These are phyloP conservation scores for Craseonycteris thonglongyai DNA, from an alignment of 2,113 vertebrate species.

Conservation along the genomic window DNA sequence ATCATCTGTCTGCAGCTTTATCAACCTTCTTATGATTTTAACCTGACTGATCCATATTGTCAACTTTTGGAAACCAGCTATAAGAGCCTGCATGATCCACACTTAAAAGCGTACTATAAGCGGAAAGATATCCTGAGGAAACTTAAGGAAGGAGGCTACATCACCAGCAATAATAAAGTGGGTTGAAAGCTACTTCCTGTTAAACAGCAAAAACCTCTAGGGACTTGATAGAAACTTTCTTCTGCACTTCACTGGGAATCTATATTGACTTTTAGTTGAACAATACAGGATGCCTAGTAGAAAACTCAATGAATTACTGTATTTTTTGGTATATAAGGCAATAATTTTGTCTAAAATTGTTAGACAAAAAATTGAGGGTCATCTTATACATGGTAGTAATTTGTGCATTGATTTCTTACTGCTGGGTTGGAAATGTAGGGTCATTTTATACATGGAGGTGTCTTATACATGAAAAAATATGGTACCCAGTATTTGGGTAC, in stretches of 20 bases:
- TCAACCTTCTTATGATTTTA: conserved; percentile 63
- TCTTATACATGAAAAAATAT: no score
- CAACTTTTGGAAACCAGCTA: conserved; percentile 54
- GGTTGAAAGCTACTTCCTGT: neutral
- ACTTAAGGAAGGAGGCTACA: conserved; percentile 38
- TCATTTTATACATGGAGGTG: no score
- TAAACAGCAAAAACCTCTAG: neutral
- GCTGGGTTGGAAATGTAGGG: no score
- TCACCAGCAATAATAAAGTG: conserved; percentile 66
- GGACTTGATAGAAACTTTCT: neutral
- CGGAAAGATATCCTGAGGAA: conserved; percentile 51
- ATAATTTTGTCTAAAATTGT: no score
- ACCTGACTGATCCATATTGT: conserved; percentile 64
- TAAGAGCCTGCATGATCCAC: conserved; percentile 61
- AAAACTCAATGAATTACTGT: neutral
- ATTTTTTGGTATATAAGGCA: no score
- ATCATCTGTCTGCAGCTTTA: conserved; percentile 60
- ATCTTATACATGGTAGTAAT: no score
- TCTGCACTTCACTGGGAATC: neutral
- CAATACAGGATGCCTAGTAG: neutral
- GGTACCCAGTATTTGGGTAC: neutral
- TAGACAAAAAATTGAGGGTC: no score
- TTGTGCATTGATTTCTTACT: no score
- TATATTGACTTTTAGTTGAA: neutral
- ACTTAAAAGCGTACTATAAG: conserved; percentile 57